Percentiles rank a stretch among this genome's conserved stretches.
These are phyloP conservation scores for Baronia brevicornis DNA, from an alignment of 2,888 invertebrate genomes.

Conservation along the genomic window DNA sequence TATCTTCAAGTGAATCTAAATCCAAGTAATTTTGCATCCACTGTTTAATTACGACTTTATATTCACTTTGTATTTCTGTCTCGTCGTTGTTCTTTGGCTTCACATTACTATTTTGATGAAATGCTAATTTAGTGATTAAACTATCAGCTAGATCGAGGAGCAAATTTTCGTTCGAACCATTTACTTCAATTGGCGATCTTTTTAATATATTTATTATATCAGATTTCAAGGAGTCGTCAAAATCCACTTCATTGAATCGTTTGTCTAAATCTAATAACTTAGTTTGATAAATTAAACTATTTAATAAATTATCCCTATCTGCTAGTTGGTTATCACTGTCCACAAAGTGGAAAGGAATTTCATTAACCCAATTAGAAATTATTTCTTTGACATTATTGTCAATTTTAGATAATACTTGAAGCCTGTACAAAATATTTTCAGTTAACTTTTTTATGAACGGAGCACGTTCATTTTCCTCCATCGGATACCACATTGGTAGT, in stretches of 20 bases:
- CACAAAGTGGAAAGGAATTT: slow-evolving; percentile 26
- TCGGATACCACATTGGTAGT: slow-evolving; percentile 13
- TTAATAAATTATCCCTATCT: slow-evolving; percentile 24
- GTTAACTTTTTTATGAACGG: slow-evolving; percentile 7
- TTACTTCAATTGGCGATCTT: slow-evolving; percentile 17
- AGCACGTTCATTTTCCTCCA: slow-evolving; percentile 2
- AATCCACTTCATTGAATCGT: slow-evolving; percentile 29
- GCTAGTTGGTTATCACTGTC: slow-evolving; percentile 20
- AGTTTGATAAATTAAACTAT: slow-evolving; percentile 22
- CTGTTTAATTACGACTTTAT: too few relatives aligned
- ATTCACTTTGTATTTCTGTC: background rate
- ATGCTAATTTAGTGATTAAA: slow-evolving; percentile 28
- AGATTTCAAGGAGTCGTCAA: slow-evolving; percentile 19
- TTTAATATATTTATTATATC: slow-evolving; percentile 19
- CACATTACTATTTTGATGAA: slow-evolving; percentile 10
- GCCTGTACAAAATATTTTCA: slow-evolving; percentile 7
- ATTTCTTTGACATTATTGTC: slow-evolving; percentile 5
- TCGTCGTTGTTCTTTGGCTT: slow-evolving; percentile 3
- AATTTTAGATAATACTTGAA: slow-evolving; percentile 2
- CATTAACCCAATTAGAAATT: slow-evolving; percentile 29
- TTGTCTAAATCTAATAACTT: slow-evolving; percentile 26
- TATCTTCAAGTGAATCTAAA: too few relatives aligned
- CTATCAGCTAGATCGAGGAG: slow-evolving; percentile 31
- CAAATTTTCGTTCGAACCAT: slow-evolving; percentile 24
- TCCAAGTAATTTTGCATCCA: too few relatives aligned